Base-by-base conservation (phyloP, 2,113 vertebrate species). In the Saguinus midas region DNA sequence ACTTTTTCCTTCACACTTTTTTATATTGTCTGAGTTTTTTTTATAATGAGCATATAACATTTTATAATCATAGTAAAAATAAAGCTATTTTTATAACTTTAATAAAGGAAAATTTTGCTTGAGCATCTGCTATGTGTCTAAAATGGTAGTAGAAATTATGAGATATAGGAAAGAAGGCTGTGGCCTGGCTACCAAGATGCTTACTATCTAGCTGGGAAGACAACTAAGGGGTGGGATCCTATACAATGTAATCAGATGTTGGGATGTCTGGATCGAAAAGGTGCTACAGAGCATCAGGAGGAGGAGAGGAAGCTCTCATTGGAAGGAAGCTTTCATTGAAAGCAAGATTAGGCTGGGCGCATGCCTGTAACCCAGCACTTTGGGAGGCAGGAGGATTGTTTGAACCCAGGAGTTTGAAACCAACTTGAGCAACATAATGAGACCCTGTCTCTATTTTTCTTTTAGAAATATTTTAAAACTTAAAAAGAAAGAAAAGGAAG, bases 61-160 rank as follows among this genome's bases (percentile, higher is more conserved):
- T 94, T 88, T 58, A 78, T 70, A 66, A 90, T 85, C 61, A 90
- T 43, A 85, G 29, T 75, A 66, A 95, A 90, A 96, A 90, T 81
- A 90, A 90, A 75, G 29, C 80, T 91, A 12, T 90, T 88, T 92
- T 95, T 96, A 80, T 89, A 64, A 27, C 61, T 64, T 64, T 84
- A 61, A 45, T 66, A 82, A 84, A 79, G 61, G n/a, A 80, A 45
- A 75, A 17, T 43, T 72, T 45, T 52, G 1, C 64, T 70, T 45
- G 50, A 66, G 23, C 50, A 50, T 76, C 52, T 84, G 21, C 29
- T 64, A 0, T 84, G 16, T 72, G 25, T 16, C 61, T 35, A 11
- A 21, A 84, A 35, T 16, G 43, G 72, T 61, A 27, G 78, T n/a
- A 16, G 61, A 58, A 91, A 17, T 43, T 37, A 8, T 29, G 13